phyloP scores from a whole-genome alignment of 2,113 vertebrate genomes.

The Noturus placidus region DNA sequence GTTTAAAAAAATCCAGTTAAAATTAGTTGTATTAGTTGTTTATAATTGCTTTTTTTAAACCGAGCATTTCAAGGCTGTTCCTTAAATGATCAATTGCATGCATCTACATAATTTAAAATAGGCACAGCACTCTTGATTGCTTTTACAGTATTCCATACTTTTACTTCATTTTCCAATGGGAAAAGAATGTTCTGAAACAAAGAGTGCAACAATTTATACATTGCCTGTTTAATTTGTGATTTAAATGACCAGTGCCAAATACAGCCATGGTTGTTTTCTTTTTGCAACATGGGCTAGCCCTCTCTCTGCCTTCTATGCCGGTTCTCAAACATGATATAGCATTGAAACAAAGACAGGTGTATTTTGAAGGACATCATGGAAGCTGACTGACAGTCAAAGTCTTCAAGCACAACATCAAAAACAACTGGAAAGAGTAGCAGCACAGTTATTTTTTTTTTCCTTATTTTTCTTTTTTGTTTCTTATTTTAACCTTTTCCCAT shows the following conservation, averaged over 20 bases:
- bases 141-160: neutral
- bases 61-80: neutral
- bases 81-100: neutral
- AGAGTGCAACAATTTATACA: neutral
- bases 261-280: neutral
- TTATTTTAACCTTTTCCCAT: neutral
- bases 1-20: slow-evolving; percentile 29
- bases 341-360: neutral
- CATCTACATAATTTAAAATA: neutral
- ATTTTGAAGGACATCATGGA: neutral
- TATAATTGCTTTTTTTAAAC: neutral
- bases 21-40: neutral
- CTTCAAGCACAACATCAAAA: neutral
- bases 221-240: neutral
- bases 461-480: too few species aligned
- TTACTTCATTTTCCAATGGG: neutral
- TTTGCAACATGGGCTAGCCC: neutral
- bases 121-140: too few species aligned
- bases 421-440: neutral
- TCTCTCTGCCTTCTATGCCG: neutral
- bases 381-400: neutral
- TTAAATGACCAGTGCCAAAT: neutral
- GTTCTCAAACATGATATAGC: neutral
- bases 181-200: slow-evolving; percentile 13
- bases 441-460: neutral